These are phyloP conservation scores for Megaceryle torquata DNA, from an alignment of 2,113 vertebrate genomes.

Conservation along the genomic window DNA sequence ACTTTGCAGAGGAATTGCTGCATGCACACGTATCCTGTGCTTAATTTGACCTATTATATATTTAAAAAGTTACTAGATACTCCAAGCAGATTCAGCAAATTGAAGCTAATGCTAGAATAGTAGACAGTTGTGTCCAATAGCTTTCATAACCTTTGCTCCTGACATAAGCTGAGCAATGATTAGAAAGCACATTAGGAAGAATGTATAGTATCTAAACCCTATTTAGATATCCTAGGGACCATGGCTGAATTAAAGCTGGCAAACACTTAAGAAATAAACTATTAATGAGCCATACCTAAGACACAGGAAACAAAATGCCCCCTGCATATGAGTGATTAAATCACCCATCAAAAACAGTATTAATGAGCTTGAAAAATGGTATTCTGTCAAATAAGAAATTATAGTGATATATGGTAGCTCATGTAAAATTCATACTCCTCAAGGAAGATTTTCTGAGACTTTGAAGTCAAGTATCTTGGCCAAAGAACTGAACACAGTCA, in stretches of 20 bases:
- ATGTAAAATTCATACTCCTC: background rate
- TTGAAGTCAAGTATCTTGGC: background rate
- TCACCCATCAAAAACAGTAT: background rate
- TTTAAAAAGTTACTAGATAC: background rate
- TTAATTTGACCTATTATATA: background rate
- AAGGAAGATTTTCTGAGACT: background rate
- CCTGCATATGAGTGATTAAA: background rate
- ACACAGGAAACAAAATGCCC: background rate
- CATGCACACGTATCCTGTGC: background rate
- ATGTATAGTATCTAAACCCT: background rate
- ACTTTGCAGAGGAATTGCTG: background rate
- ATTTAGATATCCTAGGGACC: background rate
- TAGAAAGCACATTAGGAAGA: background rate
- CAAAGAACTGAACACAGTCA: background rate
- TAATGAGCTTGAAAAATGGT: background rate
- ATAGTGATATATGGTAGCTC: background rate
- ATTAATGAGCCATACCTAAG: background rate
- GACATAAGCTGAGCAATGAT: background rate
- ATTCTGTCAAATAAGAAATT: background rate
- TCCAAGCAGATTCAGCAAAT: background rate
- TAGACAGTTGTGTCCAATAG: background rate
- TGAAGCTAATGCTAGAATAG: background rate
- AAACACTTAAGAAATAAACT: background rate
- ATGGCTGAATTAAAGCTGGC: background rate
- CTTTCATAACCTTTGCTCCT: background rate